Base-by-base conservation (phyloP, 2,113 vertebrate species). In the Stomatorhinus ivindoensis region DNA sequence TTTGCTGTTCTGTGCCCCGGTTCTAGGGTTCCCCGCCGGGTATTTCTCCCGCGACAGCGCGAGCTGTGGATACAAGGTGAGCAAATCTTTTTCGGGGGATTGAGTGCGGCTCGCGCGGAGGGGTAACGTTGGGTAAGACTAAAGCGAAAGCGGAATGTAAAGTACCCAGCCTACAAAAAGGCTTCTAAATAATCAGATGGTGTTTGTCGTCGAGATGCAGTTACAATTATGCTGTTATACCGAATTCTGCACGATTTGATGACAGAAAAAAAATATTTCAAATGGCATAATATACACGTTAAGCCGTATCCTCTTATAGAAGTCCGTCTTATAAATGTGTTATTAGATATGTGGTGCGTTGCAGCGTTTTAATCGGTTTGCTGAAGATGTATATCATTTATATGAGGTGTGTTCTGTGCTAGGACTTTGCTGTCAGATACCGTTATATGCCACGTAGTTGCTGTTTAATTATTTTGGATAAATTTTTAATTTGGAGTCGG, bases 41-140 rank as follows among this genome's bases (percentile, higher is more conserved):
- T 50, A 31, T 6, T 35, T n/a, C 47, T 17, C 51, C 17, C 5
- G 21, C 3, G 86, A 9, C 3, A 0, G 35, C 0, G 10, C 42
- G 0, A 27, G 89, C 82, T 94, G 93, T 35, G 93, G 94, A 80
- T 95, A 95, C 87, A 73, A 94, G 93, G 95, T 95, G 2, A 76
- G 90, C 31, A 13, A 73, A 46, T 3, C 19, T n/a, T 65, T 61
- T 24, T 42, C 1, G 6, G 1, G 13, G 4, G 44, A 2, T 31
- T 51, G 15, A 58, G 39, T 53, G 47, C 51, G 8, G n/a, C 7
- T 13, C 7, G 24, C n/a, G 21, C 6, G 44, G 19, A 2, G 83
- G 44, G 5, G 15, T 6, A 80, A 39, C 17, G 42, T 19, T 80
- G 13, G 15, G 6, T 42, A 42, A 19, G 15, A 42, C 15, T 42